Base-by-base conservation (phyloP, 2,113 vertebrate genomes). In the Psilopogon haemacephalus region DNA sequence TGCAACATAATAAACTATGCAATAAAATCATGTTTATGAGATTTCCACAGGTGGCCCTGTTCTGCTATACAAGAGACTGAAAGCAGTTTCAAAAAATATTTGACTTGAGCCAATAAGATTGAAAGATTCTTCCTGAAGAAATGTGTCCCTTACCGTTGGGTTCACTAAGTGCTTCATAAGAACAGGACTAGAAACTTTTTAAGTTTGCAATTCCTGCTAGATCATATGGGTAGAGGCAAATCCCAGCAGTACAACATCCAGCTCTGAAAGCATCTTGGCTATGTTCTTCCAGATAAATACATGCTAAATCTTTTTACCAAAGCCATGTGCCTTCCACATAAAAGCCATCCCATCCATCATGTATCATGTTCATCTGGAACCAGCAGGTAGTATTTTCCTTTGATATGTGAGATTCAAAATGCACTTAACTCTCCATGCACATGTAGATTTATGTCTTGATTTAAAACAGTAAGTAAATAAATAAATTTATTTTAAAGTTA, bases 1-100 rank as follows among this genome's bases (percentile, higher is more conserved):
- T 73, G 70, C 72, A 62, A 68, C 6, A 75, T 82, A 68, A 64
- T 6, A 79, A 70, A 77, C 20, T 77, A 63, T 81, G 93, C 90
- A 88, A 85, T 85, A 74, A 90, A 70, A 30, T 78, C 59, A 88
- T 76, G 76, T 64, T 87, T 82, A 88, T 52, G 55, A 96, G 44
- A 56, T 38, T 67, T 78, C 30, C 69, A 35, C 28, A 72, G 5
- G 11, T 82, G 74, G 2, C 8, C 40, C 27, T 67, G 16, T 56
- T 84, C 21, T 90, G 23, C 24, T 0, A 1, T 58, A 93, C 44
- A 80, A 76, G 17, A 95, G 32, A 54, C 15, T 24, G 64, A 69
- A 82, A 69, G 13, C 8, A 64, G 5, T 48, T 64, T 52, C 27
- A 50, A 81, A 75, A 83, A 69, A 28, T 52, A 64, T 48, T 60